These are phyloP conservation scores for Papilio dardanus DNA, from an alignment of 1,140 invertebrate genomes.

Conservation along the genomic window DNA sequence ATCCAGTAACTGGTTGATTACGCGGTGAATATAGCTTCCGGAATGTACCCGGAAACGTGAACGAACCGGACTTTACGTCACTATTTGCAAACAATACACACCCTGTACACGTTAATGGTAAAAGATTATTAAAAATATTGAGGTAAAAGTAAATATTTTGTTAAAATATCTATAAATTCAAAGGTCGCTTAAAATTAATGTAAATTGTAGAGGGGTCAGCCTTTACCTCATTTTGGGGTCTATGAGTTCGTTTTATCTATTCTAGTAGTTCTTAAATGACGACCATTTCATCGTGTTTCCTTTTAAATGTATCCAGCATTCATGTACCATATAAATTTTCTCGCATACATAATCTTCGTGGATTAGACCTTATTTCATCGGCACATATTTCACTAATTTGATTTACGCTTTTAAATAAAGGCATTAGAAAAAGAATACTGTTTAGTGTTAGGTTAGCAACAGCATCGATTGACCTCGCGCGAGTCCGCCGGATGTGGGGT, in stretches of 20 bases:
- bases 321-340: too few relatives aligned
- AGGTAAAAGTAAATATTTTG: neutral
- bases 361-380: neutral
- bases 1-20: neutral
- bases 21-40: constrained; percentile 6
- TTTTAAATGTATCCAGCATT: too few relatives aligned
- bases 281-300: too few relatives aligned
- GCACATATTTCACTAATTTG: neutral
- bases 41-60: neutral
- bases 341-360: too few relatives aligned
- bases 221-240: too few relatives aligned
- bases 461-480: constrained; percentile 40
- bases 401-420: neutral
- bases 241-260: too few relatives aligned
- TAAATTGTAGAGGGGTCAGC: neutral
- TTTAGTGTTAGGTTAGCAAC: constrained; percentile 13
- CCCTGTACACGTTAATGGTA: neutral
- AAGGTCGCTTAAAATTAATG: neutral
- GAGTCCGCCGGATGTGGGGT: constrained; percentile 66
- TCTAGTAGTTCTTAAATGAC: too few relatives aligned
- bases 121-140: neutral
- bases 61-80: neutral
- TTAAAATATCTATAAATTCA: neutral
- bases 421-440: neutral
- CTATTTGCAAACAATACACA: constrained; percentile 10